Evolutionary conservation across 64 coral and sea anemone species (phyloP), one percentile per base, ranked within the genome.

Genomic region (Montipora capricornis): DNA sequence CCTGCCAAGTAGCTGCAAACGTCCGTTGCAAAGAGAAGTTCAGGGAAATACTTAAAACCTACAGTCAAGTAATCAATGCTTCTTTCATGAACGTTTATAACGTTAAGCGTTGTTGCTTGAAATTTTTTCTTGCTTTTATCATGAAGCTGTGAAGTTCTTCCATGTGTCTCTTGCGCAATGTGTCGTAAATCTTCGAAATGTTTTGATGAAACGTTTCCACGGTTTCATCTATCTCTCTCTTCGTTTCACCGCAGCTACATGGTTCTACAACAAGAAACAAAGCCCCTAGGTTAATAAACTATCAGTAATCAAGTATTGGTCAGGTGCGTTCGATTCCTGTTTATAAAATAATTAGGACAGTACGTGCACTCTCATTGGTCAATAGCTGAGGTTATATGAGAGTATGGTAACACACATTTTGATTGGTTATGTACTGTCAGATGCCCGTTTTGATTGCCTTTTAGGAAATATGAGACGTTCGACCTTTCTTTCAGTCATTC

Each of bases 151-250:
- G 15, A 74, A 13, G 47, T 66, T 82, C n/a, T 44, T 2, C 11
- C 12, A 5, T 45, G 24, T 86, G 66, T 52, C 20, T 86, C 16
- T 52, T 19, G 16, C 82, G 82, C n/a, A 86, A 3, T 11, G 15
- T 66, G 67, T 52, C 6, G 47, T 73, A 86, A 8, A 6, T 86
- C 16, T 47, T n/a, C 8, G 82, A 86, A 51, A 86, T 71, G 44
- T 49, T 50, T 5, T 71, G 46, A 73, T 86, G 24, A 50, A 73
- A 73, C 4, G 26, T 71, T 50, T 86, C 66, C 44, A 86, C 45
- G 2, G 66, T 71, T 86, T 50, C 61, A 0, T 66, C 9, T 44
- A 73, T 86, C 22, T 71, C 66, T 47, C n/a, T 69, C 82, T 86
- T 86, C 47, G 45, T 86, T 9, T 49, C 45, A 8, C 62, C 47